phyloP scores from a whole-genome alignment of 2,888 invertebrate species.

The Anthoptus insignis region DNA sequence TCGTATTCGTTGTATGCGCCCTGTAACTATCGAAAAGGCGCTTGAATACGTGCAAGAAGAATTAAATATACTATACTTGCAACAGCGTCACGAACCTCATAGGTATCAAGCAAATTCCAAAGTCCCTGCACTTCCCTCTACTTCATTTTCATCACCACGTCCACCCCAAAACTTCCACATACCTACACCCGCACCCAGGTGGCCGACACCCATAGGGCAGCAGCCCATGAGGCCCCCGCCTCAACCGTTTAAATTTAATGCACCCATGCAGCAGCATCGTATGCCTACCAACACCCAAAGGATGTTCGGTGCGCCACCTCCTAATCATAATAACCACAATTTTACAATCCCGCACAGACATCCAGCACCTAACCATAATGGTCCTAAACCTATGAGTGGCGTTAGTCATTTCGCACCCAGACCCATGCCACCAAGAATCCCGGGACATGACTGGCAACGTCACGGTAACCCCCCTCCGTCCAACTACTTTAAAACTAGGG shows the following conservation, averaged over 20 bases:
- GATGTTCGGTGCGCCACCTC: background rate
- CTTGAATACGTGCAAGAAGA: constrained; percentile 29
- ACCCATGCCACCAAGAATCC: too few relatives aligned
- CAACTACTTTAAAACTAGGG: too few relatives aligned
- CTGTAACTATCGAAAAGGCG: background rate
- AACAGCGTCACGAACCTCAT: background rate
- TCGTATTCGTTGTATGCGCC: constrained; percentile 5
- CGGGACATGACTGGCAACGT: too few relatives aligned
- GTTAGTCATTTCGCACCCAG: too few relatives aligned
- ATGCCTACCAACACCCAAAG: constrained; percentile 4
- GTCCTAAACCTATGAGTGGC: too few relatives aligned
- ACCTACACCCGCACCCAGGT: background rate
- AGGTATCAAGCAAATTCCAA: background rate
- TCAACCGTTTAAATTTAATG: background rate
- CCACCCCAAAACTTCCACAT: background rate
- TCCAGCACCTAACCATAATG: too few relatives aligned
- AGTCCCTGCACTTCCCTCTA: background rate
- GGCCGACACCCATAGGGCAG: background rate
- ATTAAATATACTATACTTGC: background rate
- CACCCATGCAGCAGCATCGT: background rate
- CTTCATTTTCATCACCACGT: background rate
- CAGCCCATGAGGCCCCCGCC: constrained; percentile 43
- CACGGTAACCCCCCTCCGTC: too few relatives aligned
- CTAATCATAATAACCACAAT: background rate
- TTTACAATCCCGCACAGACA: too few relatives aligned